Percentiles rank a stretch among this genome's conserved stretches.
Conservation (phyloP, 2,797 vertebrate genomes). For the Oreonectes daqikongensis region DNA sequence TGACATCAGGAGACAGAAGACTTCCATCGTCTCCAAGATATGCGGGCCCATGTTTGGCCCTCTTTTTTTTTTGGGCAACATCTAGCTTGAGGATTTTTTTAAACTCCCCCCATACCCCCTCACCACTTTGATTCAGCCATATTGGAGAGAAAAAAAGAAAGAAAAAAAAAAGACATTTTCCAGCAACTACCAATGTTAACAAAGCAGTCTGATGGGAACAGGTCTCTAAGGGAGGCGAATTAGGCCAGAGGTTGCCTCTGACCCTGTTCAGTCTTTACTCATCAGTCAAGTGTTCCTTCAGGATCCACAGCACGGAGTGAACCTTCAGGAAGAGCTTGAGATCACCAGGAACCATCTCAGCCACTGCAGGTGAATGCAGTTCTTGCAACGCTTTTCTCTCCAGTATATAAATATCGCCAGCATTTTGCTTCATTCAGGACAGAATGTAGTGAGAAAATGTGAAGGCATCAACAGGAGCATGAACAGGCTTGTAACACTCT, state of each 20-base stretch:
- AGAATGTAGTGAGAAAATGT: slow-evolving; percentile 21
- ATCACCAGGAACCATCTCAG: slow-evolving; percentile 69
- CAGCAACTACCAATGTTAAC: slow-evolving; percentile 64
- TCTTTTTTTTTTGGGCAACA: slow-evolving; percentile 41
- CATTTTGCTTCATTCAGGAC: slow-evolving; percentile 14
- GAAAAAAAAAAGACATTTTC: slow-evolving; percentile 49
- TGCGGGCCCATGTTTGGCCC: slow-evolving; percentile 28
- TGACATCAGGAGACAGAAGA: slow-evolving; percentile 50
- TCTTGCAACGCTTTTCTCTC: slow-evolving; percentile 16
- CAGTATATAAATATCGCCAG: slow-evolving; percentile 18
- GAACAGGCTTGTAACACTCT: slow-evolving; percentile 47
- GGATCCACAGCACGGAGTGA: slow-evolving; percentile 83
- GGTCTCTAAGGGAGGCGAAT: slow-evolving; percentile 71
- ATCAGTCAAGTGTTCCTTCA: slow-evolving; percentile 99
- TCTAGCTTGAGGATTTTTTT: slow-evolving; percentile 68
- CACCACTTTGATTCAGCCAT: slow-evolving; percentile 55
- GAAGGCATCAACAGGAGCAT: slow-evolving; percentile 11
- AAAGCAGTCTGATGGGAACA: slow-evolving; percentile 73
- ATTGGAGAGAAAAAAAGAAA: slow-evolving; percentile 52
- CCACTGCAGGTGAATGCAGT: slow-evolving; percentile 81
- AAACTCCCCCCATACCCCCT: slow-evolving; percentile 40
- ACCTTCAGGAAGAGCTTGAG: slow-evolving; percentile 80
- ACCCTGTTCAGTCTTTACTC: slow-evolving; percentile 89
- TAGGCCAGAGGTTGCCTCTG: slow-evolving; percentile 71
- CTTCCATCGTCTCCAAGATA: slow-evolving; percentile 62